A percentile compares a stretch with the other conserved stretches of the same genome.
These are phyloP conservation scores for Paedocypris sp. DNA, from an alignment of 2,113 vertebrate species.

Conservation along the genomic window DNA sequence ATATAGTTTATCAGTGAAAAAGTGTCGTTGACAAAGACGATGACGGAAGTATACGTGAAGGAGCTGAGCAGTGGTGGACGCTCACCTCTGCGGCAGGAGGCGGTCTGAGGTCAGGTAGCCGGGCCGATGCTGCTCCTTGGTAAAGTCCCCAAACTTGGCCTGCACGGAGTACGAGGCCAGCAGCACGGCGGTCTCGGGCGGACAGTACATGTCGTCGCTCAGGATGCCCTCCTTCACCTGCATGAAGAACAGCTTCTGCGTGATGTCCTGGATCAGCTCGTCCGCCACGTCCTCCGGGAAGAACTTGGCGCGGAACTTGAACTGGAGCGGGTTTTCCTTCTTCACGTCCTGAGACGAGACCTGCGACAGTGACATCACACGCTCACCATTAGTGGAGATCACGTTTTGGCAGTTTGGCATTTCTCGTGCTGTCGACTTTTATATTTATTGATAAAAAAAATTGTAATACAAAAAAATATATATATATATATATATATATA, in stretches of 20 bases:
- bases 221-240: conserved; percentile 90
- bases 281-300: conserved; percentile 88
- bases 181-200: conserved; percentile 88
- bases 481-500: too few relatives aligned
- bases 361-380: conserved; percentile 46
- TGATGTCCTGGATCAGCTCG: conserved; percentile 92
- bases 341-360: conserved; percentile 84
- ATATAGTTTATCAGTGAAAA: too few relatives aligned
- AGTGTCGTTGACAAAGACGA: neutral
- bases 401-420: too few relatives aligned
- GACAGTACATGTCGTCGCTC: conserved; percentile 88
- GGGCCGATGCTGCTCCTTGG: conserved; percentile 70
- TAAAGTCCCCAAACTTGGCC: conserved; percentile 91
- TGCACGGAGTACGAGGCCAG: conserved; percentile 91
- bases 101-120: conserved; percentile 84
- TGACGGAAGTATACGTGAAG: neutral
- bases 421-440: too few relatives aligned
- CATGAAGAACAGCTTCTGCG: conserved; percentile 92
- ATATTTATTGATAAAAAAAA: too few relatives aligned
- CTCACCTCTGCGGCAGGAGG: conserved; percentile 83
- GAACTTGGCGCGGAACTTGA: conserved; percentile 90
- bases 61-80: neutral
- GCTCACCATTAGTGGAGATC: neutral
- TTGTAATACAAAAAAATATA: too few relatives aligned
- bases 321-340: conserved; percentile 87